phyloP scores from a whole-genome alignment of 1,140 invertebrate genomes.

The Pinna nobilis region DNA sequence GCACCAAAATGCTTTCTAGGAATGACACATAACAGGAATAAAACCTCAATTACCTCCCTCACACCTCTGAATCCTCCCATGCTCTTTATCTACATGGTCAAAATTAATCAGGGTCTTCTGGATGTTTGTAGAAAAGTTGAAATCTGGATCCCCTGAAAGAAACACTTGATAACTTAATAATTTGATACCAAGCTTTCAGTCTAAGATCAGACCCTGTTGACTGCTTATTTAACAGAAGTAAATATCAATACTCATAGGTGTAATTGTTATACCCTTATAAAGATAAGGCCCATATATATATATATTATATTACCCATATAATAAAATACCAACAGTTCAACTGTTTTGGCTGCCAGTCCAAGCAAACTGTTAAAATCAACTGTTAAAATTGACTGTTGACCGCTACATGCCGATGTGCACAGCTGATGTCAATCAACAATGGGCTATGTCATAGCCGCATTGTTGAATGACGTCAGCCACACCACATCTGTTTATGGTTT shows the following conservation, averaged over 20 bases:
- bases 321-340: neutral
- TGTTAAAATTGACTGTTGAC: no score
- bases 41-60: neutral
- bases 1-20: neutral
- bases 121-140: constrained; percentile 45
- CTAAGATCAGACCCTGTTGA: neutral
- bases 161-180: neutral
- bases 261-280: neutral
- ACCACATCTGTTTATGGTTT: no score
- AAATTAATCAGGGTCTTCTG: constrained; percentile 52
- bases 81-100: neutral
- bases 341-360: no score
- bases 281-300: neutral
- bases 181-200: neutral
- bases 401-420: no score
- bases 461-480: no score
- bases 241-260: neutral
- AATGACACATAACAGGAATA: neutral
- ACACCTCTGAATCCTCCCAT: neutral
- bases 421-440: no score
- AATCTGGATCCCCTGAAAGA: constrained; percentile 47
- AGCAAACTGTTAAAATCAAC: no score
- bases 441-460: no score
- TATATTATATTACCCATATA: neutral
- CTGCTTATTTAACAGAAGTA: neutral